phyloP scores from a whole-genome alignment of 2,888 invertebrate genomes.

The Acanthococcus lagerstroemiae region DNA sequence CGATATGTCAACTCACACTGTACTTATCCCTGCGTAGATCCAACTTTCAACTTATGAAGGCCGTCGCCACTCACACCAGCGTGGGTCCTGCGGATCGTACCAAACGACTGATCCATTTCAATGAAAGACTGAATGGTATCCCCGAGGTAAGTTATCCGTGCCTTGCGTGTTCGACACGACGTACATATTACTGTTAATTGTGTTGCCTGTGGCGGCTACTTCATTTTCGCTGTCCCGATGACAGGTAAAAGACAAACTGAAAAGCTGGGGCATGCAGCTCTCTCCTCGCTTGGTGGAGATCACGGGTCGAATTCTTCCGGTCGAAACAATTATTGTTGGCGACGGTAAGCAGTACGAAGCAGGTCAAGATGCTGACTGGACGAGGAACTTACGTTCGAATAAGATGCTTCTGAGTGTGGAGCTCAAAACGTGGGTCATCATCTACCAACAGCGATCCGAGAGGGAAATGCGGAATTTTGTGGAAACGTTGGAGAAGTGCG shows the following conservation, averaged over 20 bases:
- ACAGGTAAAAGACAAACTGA: conserved; percentile 48
- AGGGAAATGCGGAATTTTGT: conserved; percentile 1
- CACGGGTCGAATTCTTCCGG: conserved; percentile 55
- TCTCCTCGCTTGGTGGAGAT: conserved; percentile 54
- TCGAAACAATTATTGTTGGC: conserved; percentile 51
- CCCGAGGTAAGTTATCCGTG: conserved; percentile 40
- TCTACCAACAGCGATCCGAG: conserved; percentile 38
- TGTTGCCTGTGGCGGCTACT: too few species aligned
- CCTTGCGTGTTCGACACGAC: neutral
- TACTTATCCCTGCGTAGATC: too few species aligned
- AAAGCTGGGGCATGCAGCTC: conserved; percentile 63
- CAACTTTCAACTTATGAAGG: conserved; percentile 56
- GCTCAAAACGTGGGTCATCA: conserved; percentile 43
- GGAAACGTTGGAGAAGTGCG: conserved; percentile 41
- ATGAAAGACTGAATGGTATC: conserved; percentile 49
- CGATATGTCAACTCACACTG: too few species aligned
- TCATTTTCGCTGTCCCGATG: too few species aligned
- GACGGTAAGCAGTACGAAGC: conserved; percentile 37
- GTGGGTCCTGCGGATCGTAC: conserved; percentile 59
- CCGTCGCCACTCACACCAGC: conserved; percentile 62
- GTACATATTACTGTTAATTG: neutral
- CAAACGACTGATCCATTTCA: conserved; percentile 56
- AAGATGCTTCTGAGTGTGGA: conserved; percentile 42
- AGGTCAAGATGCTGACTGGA: conserved; percentile 67
- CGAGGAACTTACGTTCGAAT: conserved; percentile 50